Evolutionary conservation across 2,113 vertebrate genomes (phyloP).

Genomic region (Cygnus atratus): DNA sequence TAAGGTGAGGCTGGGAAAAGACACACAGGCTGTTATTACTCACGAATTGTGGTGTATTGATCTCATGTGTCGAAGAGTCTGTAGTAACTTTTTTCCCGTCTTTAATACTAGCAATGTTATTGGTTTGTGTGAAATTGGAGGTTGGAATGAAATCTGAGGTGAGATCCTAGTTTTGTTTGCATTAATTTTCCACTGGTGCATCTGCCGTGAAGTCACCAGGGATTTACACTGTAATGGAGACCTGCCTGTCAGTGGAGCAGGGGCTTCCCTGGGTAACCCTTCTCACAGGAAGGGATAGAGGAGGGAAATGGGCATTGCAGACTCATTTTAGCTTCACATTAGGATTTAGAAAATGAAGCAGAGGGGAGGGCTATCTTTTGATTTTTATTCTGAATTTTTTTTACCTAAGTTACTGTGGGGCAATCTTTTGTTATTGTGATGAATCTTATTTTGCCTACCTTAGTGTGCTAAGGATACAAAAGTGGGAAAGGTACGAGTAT

Average conservation of each 20-base stretch:
- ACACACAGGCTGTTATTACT: background rate
- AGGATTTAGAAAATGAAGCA: background rate
- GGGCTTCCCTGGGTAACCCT: background rate
- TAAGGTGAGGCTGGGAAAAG: background rate
- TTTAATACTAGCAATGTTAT: background rate
- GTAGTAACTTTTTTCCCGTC: background rate
- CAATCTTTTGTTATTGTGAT: background rate
- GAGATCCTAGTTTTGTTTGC: background rate
- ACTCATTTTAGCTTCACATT: background rate
- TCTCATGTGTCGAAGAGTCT: background rate
- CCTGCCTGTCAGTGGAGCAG: background rate
- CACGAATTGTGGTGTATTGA: background rate
- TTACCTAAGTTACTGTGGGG: background rate
- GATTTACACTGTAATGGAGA: background rate
- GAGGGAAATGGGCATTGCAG: background rate
- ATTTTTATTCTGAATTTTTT: background rate
- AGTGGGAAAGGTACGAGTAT: background rate
- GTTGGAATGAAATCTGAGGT: background rate
- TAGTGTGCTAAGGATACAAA: background rate
- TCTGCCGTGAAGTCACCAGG: background rate
- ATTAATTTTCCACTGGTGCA: background rate
- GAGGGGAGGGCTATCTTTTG: background rate
- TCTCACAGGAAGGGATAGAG: background rate
- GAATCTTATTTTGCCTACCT: background rate
- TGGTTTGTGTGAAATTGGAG: background rate